Conservation (phyloP, 2,888 invertebrate species). For the Ferdinandea cuprea region DNA sequence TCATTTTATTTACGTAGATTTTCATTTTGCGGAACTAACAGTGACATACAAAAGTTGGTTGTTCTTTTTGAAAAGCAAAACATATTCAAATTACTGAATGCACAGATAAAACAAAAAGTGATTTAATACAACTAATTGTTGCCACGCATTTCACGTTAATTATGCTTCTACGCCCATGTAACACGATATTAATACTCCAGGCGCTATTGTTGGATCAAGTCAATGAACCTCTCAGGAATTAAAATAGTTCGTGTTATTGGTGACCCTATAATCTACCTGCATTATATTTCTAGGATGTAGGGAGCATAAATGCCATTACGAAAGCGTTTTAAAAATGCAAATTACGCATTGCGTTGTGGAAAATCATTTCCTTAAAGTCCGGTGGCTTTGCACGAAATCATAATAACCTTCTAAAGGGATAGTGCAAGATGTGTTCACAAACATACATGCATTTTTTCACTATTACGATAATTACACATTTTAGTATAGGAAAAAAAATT, state of each 20-base stretch:
- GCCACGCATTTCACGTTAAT: no score
- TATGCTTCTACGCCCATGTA: neutral
- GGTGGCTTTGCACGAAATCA: slow-evolving; percentile 14
- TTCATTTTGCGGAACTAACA: slow-evolving; percentile 16
- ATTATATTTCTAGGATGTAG: neutral
- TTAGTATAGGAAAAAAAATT: no score
- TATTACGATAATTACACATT: neutral
- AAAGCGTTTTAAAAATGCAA: slow-evolving; percentile 12
- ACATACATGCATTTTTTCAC: slow-evolving; percentile 22
- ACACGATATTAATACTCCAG: neutral
- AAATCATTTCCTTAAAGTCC: slow-evolving; percentile 24
- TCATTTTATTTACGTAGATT: slow-evolving; percentile 50
- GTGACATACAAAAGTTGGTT: slow-evolving; percentile 11
- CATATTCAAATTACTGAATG: neutral
- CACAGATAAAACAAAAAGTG: neutral
- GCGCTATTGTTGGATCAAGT: neutral
- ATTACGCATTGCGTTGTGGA: slow-evolving; percentile 19
- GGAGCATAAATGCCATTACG: neutral
- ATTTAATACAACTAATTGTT: no score
- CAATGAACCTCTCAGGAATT: no score
- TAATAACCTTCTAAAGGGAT: neutral
- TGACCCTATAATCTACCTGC: neutral
- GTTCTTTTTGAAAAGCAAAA: neutral
- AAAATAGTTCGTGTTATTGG: neutral
- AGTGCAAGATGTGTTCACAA: no score